Evolutionary conservation across 2,797 vertebrate genomes (phyloP).

Genomic region (Hypotaenidia okinawae): DNA sequence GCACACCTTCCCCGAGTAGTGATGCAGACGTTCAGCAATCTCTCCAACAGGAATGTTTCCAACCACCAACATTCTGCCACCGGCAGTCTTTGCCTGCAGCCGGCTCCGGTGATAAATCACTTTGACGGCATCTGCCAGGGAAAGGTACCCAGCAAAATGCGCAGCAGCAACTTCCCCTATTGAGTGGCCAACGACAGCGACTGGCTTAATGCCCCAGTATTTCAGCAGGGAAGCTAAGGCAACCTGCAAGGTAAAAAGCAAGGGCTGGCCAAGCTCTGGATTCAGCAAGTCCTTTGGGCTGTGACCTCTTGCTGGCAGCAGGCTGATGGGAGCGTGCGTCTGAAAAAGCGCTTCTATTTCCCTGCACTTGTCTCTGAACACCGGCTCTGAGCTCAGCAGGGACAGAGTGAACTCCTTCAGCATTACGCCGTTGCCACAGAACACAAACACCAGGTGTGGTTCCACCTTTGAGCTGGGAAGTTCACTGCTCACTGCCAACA

Average conservation of each 20-base stretch:
- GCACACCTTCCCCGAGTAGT: conserved; percentile 77
- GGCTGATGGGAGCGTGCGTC: conserved; percentile 59
- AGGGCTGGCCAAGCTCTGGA: conserved; percentile 82
- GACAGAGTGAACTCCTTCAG: conserved; percentile 82
- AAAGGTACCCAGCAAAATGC: conserved; percentile 86
- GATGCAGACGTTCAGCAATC: conserved; percentile 69
- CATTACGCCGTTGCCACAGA: conserved; percentile 85
- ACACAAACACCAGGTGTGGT: conserved; percentile 84
- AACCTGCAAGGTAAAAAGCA: conserved; percentile 88
- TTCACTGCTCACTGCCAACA: conserved; percentile 37
- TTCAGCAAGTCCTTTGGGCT: conserved; percentile 70
- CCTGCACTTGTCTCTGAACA: conserved; percentile 83
- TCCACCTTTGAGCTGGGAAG: conserved; percentile 40
- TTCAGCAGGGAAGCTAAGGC: conserved; percentile 80
- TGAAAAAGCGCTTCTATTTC: conserved; percentile 83
- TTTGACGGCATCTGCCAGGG: conserved; percentile 87
- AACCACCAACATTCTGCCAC: conserved; percentile 89
- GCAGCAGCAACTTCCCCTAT: conserved; percentile 88
- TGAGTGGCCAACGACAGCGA: conserved; percentile 82
- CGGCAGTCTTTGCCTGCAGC: conserved; percentile 81
- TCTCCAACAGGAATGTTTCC: conserved; percentile 82
- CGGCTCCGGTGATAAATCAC: conserved; percentile 84
- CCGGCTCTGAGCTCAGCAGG: conserved; percentile 77
- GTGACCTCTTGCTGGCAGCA: conserved; percentile 71
- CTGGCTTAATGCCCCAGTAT: conserved; percentile 85